A percentile compares a stretch with the other conserved stretches of the same genome.
Evolutionary conservation across 2,888 invertebrate genomes (phyloP).

Genomic region (Xylota segnis): DNA sequence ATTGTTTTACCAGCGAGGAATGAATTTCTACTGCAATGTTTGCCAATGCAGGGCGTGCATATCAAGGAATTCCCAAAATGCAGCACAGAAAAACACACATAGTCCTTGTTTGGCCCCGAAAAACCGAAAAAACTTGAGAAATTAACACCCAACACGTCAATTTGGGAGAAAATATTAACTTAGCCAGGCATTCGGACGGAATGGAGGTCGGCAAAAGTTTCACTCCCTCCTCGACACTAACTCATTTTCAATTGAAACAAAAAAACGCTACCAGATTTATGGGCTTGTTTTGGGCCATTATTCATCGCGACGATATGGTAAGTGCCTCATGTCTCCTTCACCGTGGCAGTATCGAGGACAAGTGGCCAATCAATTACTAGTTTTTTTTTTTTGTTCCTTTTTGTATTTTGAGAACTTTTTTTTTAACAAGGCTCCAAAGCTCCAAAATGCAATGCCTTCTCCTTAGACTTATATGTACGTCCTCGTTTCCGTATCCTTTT

Average conservation of each 20-base stretch:
- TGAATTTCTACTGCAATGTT: constrained; percentile 69
- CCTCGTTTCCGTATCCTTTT: not conserved
- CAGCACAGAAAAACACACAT: constrained; percentile 39
- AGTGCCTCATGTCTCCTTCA: constrained; percentile 41
- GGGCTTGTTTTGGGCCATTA: constrained; percentile 65
- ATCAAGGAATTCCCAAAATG: constrained; percentile 41
- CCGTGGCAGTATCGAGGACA: constrained; percentile 57
- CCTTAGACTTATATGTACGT: not conserved
- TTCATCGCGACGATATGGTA: constrained; percentile 65
- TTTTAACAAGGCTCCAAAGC: not conserved
- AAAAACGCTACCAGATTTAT: constrained; percentile 64
- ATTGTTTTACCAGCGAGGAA: constrained; percentile 47
- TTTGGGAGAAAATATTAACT: constrained; percentile 70
- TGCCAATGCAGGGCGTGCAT: constrained; percentile 61
- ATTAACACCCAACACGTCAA: constrained; percentile 72
- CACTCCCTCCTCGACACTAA: constrained; percentile 39
- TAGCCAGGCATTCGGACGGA: constrained; percentile 26
- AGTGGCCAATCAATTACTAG: constrained; percentile 67
- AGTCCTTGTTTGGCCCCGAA: constrained; percentile 3
- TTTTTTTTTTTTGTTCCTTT: not conserved
- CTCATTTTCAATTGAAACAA: constrained; percentile 63
- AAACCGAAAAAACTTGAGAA: constrained; percentile 36
- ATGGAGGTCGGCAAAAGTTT: constrained; percentile 22
- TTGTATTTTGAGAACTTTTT: constrained; percentile 8
- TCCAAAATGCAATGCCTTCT: not conserved